These are phyloP conservation scores for Fopius arisanus DNA, from an alignment of 1,140 invertebrate species.

Conservation along the genomic window DNA sequence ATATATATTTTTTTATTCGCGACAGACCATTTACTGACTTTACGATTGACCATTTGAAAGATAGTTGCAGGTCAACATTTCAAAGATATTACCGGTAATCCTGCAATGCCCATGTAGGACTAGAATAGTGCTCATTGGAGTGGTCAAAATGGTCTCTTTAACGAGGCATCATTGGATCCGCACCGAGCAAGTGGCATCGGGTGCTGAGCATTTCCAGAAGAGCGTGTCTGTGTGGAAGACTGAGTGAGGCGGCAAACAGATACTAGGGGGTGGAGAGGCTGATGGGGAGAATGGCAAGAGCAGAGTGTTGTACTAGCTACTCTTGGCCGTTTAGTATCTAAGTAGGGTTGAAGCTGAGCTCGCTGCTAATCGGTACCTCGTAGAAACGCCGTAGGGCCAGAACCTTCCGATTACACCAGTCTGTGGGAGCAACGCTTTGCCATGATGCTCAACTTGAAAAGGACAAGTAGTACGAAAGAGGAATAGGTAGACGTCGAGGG, in stretches of 20 bases:
- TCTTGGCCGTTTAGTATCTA: neutral
- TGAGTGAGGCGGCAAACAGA: neutral
- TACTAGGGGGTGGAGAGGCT: neutral
- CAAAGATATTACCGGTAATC: slow-evolving; percentile 15
- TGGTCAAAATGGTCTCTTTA: slow-evolving; percentile 17
- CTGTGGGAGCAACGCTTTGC: neutral
- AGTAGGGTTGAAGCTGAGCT: neutral
- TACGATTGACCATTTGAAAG: neutral
- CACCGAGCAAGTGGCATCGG: neutral
- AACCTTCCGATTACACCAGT: slow-evolving; percentile 23
- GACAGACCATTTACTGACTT: neutral
- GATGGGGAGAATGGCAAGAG: neutral
- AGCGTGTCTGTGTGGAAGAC: neutral
- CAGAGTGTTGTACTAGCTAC: neutral
- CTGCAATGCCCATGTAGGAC: neutral
- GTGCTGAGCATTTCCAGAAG: neutral
- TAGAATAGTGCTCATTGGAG: slow-evolving; percentile 14
- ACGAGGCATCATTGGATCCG: slow-evolving; percentile 17
- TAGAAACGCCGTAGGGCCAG: slow-evolving; percentile 13
- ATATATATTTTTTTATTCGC: no score
- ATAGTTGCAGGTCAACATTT: neutral
- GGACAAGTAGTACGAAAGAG: slow-evolving; percentile 12
- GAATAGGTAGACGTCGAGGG: neutral
- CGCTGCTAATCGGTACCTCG: slow-evolving; percentile 21
- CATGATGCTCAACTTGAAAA: slow-evolving; percentile 12